Evolutionary conservation across 2,113 vertebrate species (phyloP), one percentile per base, ranked within the genome.

Genomic region (Athene cunicularia): DNA sequence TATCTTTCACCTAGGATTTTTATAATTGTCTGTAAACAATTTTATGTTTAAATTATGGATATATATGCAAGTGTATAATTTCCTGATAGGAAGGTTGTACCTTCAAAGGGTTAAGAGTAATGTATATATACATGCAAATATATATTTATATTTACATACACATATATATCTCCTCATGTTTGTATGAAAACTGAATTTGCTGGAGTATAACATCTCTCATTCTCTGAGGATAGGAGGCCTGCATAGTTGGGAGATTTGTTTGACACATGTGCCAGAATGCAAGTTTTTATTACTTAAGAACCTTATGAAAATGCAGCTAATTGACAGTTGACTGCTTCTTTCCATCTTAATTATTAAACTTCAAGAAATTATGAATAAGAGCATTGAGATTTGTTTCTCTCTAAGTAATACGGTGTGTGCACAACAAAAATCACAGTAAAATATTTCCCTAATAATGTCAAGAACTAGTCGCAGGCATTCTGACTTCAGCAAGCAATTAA

Each of bases 401-500:
- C 50, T 76, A 70, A 89, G 68, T 53, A 87, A 45, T 27, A 86
- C 35, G 22, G 7, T 67, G 20, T 55, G 41, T 80, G 24, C 37
- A 80, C 9, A 66, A 63, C 66, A 88, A 87, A 92, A 96, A 95
- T 80, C 74, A 83, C 37, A 67, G 72, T 73, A 79, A 90, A 90
- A 71, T 80, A 81, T 91, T 90, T 93, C 30, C 33, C 26, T 95
- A 91, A 79, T 79, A 96, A 88, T 58, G 49, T 88, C 56, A 84
- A 86, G 80, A 86, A 49, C 30, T 53, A 86, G 60, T 91, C 71
- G 93, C 0, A 0, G 66, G 37, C 60, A 62, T 93, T 92, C 39
- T 92, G 58, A 56, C 67, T 96, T 95, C 52, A 83, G 71, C 52
- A 98, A 83, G 67, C 43, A 95, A 97, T 94, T 95, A 93, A 88